phyloP scores from a whole-genome alignment of 2,113 vertebrate species.

The Ptyas mucosa region DNA sequence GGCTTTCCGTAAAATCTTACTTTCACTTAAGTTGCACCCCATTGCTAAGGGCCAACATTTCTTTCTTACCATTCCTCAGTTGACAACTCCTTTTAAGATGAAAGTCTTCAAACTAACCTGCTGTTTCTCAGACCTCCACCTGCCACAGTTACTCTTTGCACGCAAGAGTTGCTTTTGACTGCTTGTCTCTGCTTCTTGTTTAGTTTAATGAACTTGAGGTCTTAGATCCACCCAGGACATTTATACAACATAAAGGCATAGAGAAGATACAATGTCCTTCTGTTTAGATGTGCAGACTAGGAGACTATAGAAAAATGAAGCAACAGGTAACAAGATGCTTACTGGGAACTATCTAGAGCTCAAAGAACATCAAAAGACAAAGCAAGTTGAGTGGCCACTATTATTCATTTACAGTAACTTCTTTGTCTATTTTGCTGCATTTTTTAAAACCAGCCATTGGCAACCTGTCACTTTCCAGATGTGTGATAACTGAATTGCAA shows the following conservation, averaged over 20 bases:
- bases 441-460: neutral
- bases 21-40: neutral
- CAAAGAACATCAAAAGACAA: neutral
- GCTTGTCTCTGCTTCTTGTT: neutral
- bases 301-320: neutral
- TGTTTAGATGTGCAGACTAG: neutral
- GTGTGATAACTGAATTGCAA: neutral
- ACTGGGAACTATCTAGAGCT: neutral
- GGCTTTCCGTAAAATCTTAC: neutral
- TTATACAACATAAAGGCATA: neutral
- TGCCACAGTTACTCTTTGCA: neutral
- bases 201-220: neutral
- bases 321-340: neutral
- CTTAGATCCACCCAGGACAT: neutral
- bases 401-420: neutral
- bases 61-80: neutral
- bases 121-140: neutral
- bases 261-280: neutral
- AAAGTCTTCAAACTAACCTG: neutral
- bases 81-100: neutral
- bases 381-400: neutral
- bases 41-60: neutral
- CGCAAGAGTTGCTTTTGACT: neutral
- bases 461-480: neutral
- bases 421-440: neutral